phyloP scores from a whole-genome alignment of 1,140 invertebrate species.

The Mycetomoellerius zeteki region DNA sequence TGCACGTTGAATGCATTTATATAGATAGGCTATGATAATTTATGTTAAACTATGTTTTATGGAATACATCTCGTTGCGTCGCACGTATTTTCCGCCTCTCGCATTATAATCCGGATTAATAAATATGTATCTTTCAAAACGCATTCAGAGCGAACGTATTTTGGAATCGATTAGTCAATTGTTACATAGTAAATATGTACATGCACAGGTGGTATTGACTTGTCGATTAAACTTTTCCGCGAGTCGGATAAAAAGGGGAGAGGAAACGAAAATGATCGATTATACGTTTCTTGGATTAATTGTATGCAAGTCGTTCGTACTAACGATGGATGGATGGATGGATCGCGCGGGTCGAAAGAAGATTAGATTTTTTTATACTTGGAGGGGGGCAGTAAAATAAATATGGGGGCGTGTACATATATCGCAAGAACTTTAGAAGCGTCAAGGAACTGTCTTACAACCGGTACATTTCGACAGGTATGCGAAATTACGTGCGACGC shows the following conservation, averaged over 20 bases:
- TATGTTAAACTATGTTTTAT: slow-evolving; percentile 83
- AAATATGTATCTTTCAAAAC: not conserved
- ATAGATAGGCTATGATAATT: slow-evolving; percentile 87
- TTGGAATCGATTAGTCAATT: slow-evolving; percentile 30
- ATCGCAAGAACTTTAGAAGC: not conserved
- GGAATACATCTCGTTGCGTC: slow-evolving; percentile 80
- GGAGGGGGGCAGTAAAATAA: not conserved
- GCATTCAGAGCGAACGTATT: slow-evolving; percentile 12
- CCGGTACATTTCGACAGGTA: slow-evolving; percentile 74
- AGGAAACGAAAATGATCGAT: not conserved
- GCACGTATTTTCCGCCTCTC: slow-evolving; percentile 73
- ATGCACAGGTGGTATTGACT: not conserved
- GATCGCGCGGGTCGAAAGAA: not conserved
- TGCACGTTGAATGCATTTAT: slow-evolving; percentile 78
- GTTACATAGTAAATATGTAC: not conserved
- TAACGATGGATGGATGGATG: not conserved
- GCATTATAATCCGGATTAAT: slow-evolving; percentile 30
- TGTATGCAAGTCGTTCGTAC: not conserved
- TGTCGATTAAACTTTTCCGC: not conserved
- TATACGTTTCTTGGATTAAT: not conserved
- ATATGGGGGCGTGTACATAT: not conserved
- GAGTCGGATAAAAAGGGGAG: not conserved
- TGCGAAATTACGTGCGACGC: slow-evolving; percentile 77
- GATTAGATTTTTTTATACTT: slow-evolving; percentile 14
- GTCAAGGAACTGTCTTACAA: slow-evolving; percentile 5